phyloP scores from a whole-genome alignment of 2,797 vertebrate genomes.

The Arrhamphus sclerolepis region DNA sequence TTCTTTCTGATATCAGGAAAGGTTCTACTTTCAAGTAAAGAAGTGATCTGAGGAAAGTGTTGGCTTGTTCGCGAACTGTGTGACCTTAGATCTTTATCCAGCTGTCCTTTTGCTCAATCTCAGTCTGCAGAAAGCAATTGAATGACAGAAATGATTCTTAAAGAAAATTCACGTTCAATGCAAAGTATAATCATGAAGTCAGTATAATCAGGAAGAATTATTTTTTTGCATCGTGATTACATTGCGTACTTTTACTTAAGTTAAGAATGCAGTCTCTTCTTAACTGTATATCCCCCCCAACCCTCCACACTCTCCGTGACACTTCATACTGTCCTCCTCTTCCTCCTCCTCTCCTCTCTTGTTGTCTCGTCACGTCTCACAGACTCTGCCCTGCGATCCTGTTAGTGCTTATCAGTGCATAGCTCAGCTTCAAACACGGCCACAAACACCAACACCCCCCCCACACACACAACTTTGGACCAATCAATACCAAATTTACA shows the following conservation, averaged over 20 bases:
- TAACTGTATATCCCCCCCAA: slow-evolving; percentile 1
- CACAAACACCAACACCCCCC: not conserved
- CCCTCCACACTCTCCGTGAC: slow-evolving; percentile 16
- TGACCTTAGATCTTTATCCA: too few species aligned
- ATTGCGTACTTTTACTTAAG: not conserved
- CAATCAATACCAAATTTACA: slow-evolving; percentile 65
- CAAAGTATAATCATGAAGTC: too few species aligned
- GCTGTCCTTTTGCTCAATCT: too few species aligned
- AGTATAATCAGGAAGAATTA: too few species aligned
- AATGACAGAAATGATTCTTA: too few species aligned
- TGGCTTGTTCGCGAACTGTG: not conserved
- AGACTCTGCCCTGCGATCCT: slow-evolving; percentile 59
- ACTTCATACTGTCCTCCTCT: slow-evolving; percentile 31
- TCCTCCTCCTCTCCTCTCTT: slow-evolving; percentile 41
- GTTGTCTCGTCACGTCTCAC: slow-evolving; percentile 58
- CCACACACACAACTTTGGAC: slow-evolving; percentile 34
- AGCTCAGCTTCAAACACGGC: slow-evolving; percentile 43
- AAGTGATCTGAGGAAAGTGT: not conserved
- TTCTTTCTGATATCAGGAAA: too few species aligned
- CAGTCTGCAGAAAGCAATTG: too few species aligned
- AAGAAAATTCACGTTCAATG: too few species aligned
- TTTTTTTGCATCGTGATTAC: not conserved
- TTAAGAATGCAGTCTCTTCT: slow-evolving; percentile 4
- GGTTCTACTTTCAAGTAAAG: not conserved
- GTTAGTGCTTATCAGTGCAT: slow-evolving; percentile 68